Percentiles rank a stretch among this genome's conserved stretches.
Evolutionary conservation across 30 jellyfish, hydroid and myxozoan genomes (phyloP).

Genomic region (Catostylus mosaicus): DNA sequence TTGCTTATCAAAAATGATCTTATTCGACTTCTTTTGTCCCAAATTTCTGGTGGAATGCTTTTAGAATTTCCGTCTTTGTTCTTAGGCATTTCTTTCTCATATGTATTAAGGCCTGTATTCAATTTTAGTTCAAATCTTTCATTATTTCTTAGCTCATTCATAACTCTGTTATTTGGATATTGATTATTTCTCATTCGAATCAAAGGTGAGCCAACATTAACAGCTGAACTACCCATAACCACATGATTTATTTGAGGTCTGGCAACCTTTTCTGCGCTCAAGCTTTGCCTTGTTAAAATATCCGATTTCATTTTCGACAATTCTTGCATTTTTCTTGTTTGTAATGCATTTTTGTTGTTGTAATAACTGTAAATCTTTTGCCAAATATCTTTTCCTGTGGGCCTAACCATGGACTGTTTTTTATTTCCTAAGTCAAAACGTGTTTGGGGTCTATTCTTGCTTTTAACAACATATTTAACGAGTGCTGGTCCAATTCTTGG

Average conservation of each 20-base stretch:
- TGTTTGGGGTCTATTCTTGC: slow-evolving; percentile 12
- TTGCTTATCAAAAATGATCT: slow-evolving; percentile 22
- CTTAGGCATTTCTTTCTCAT: not conserved
- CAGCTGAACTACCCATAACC: not conserved
- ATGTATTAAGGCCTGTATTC: not conserved
- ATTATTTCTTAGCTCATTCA: not conserved
- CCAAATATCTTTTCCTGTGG: slow-evolving; percentile 55
- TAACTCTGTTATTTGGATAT: not conserved
- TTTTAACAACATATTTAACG: slow-evolving; percentile 58
- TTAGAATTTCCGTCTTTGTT: not conserved
- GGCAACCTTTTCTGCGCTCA: not conserved
- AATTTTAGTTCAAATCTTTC: no score
- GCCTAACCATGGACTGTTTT: slow-evolving; percentile 40
- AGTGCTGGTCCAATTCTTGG: slow-evolving; percentile 74
- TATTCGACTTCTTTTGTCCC: slow-evolving; percentile 62
- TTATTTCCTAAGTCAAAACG: slow-evolving; percentile 31
- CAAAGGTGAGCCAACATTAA: slow-evolving; percentile 20
- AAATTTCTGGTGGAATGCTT: slow-evolving; percentile 32
- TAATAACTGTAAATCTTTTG: slow-evolving; percentile 55
- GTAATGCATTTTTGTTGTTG: slow-evolving; percentile 42
- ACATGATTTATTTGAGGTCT: not conserved
- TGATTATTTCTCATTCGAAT: slow-evolving; percentile 13
- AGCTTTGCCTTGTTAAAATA: not conserved
- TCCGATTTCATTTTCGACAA: not conserved
- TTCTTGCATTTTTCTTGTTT: not conserved